Evolutionary conservation across 2,888 invertebrate genomes (phyloP), one percentile per base, ranked within the genome.

Genomic region (Pseudanteris insignis): DNA sequence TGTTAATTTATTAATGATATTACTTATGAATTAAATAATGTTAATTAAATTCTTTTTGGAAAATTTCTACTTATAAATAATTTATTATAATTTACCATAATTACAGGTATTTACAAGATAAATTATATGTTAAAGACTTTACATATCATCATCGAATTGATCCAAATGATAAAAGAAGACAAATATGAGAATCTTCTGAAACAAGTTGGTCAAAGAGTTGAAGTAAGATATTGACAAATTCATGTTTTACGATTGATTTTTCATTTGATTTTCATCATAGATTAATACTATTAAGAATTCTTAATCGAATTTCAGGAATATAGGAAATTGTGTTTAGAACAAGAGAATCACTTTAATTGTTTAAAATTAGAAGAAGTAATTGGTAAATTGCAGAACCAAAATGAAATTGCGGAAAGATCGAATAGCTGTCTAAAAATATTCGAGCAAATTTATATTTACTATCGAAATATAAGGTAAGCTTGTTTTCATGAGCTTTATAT

Each of bases 391-490:
- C 14, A 61, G 6, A 48, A 67, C 30, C 7, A 40, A 1, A 30
- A 37, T 26, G 71, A 72, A 30, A 63, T 66, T 14, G 64, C 73
- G 26, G 46, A 21, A 1, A 69, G 71, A 26, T 75, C 76, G 1
- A 40, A 57, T 1, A 59, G 55, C 37, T 75, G 74, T 25, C 74
- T 79, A 8, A 55, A 65, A 7, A 68, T 69, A 43, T 77, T 79
- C 4, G 71, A 78, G 34, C 37, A 69, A 7, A 66, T 77, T 36
- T 57, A 48, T 24, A 7, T 6, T 10, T 48, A 13, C 7, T 57
- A 29, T 12, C 32, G 30, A 9, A 12, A 43, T 32, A 18, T 14
- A 7, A 41, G 30, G 26, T 26, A 26, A 26, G n/a, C n/a, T n/a
- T n/a, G n/a, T n/a, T n/a, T n/a, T n/a, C n/a, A n/a, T n/a, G n/a